These are phyloP conservation scores for Tretioscincus oriximinensis DNA, from an alignment of 2,113 vertebrate species.

Conservation along the genomic window DNA sequence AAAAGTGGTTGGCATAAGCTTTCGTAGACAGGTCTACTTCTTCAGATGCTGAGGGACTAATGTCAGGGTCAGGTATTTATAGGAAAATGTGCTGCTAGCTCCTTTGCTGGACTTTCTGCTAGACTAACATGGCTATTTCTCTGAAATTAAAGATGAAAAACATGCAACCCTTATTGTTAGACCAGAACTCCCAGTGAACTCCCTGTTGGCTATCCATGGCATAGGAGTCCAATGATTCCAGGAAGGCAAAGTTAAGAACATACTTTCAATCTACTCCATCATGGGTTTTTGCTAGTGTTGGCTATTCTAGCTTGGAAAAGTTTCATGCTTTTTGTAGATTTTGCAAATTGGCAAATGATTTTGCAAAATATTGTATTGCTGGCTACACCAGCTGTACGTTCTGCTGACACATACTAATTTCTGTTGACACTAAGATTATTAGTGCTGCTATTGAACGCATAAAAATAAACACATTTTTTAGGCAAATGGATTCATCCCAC, in stretches of 20 bases:
- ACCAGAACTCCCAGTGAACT: neutral
- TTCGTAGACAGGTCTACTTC: too few species aligned
- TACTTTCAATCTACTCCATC: neutral
- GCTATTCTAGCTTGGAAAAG: neutral
- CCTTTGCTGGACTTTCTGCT: too few species aligned
- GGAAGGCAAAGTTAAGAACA: neutral
- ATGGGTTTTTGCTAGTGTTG: neutral
- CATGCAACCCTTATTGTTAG: neutral
- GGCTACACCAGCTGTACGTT: neutral
- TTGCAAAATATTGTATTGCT: neutral
- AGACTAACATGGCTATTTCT: too few species aligned
- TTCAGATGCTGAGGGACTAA: too few species aligned
- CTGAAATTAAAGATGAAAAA: neutral
- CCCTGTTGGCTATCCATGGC: neutral
- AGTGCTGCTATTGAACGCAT: conserved; percentile 3
- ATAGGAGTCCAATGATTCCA: neutral
- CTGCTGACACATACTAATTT: conserved; percentile 28
- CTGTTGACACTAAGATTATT: conserved; percentile 26
- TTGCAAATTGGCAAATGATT: neutral
- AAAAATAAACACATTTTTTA: conserved; percentile 20
- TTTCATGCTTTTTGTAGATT: neutral
- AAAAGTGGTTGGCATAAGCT: too few species aligned
- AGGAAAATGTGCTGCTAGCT: too few species aligned
- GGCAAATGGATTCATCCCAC: neutral
- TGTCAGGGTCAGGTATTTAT: too few species aligned